Conservation (phyloP, 2,113 vertebrate genomes). For the Rhea americana region DNA sequence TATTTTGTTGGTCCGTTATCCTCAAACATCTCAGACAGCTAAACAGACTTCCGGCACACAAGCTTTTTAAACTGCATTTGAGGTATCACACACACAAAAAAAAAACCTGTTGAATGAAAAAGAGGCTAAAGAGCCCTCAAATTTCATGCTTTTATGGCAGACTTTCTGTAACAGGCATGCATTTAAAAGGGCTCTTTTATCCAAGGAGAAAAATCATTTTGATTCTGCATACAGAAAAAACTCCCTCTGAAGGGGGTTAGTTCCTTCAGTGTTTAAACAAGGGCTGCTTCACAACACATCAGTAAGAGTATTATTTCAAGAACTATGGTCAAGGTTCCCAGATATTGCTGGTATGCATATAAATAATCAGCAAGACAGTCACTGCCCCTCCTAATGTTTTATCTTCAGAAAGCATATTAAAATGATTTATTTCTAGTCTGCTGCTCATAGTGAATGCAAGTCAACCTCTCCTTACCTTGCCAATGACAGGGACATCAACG, state of each 20-base stretch:
- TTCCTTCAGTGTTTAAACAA: constrained; percentile 1
- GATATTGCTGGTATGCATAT: not conserved
- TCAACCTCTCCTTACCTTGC: constrained; percentile 76
- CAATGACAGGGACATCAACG: constrained; percentile 86
- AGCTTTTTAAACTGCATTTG: not conserved
- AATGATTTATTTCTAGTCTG: constrained; percentile 52
- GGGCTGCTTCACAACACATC: not conserved
- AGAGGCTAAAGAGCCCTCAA: not conserved
- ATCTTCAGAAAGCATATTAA: constrained; percentile 59
- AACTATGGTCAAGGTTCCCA: not conserved
- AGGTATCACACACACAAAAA: not conserved
- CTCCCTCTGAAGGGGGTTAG: constrained; percentile 17
- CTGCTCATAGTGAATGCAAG: constrained; percentile 56
- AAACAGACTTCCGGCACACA: not conserved
- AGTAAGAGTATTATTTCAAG: constrained; percentile 34
- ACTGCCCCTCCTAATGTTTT: constrained; percentile 47
- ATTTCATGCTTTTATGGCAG: not conserved
- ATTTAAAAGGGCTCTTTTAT: not conserved
- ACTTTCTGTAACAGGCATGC: not conserved
- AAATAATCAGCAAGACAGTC: constrained; percentile 52
- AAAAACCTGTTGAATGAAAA: constrained; percentile 23
- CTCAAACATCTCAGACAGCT: not conserved
- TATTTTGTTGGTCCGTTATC: not conserved
- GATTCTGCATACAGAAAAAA: constrained; percentile 20
- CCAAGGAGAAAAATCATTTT: not conserved